phyloP scores from a whole-genome alignment of 2,888 invertebrate genomes.

The Perdita meconis region DNA sequence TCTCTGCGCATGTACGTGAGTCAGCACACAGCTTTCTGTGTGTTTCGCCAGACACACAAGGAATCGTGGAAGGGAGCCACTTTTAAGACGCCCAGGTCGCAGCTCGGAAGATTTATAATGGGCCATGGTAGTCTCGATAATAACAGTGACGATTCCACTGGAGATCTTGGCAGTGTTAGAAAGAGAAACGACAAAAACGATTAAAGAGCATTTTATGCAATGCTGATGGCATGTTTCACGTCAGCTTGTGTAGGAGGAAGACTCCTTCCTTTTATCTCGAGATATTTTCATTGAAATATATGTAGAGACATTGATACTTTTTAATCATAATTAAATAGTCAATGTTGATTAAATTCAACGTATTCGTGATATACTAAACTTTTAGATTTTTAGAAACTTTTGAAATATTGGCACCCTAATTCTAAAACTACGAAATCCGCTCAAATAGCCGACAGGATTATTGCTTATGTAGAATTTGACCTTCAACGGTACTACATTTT shows the following conservation, averaged over 20 bases:
- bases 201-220: neutral
- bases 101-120: constrained; percentile 57
- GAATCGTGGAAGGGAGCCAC: constrained; percentile 65
- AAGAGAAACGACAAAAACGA: constrained; percentile 34
- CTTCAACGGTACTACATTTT: too few relatives aligned
- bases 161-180: constrained; percentile 20
- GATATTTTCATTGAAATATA: too few relatives aligned
- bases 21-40: constrained; percentile 36
- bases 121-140: constrained; percentile 56
- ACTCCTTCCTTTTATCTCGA: too few relatives aligned
- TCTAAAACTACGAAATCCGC: too few relatives aligned
- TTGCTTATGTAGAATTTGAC: too few relatives aligned
- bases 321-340: too few relatives aligned
- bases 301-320: too few relatives aligned
- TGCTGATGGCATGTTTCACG: neutral
- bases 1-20: constrained; percentile 33
- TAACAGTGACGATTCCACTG: constrained; percentile 54
- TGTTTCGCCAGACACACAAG: constrained; percentile 18
- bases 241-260: neutral
- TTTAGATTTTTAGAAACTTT: too few relatives aligned
- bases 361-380: too few relatives aligned
- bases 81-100: constrained; percentile 53
- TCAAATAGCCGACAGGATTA: too few relatives aligned
- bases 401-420: too few relatives aligned
- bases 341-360: too few relatives aligned